These are phyloP conservation scores for Harpalus rubripes DNA, from an alignment of 2,888 invertebrate genomes.

Conservation along the genomic window DNA sequence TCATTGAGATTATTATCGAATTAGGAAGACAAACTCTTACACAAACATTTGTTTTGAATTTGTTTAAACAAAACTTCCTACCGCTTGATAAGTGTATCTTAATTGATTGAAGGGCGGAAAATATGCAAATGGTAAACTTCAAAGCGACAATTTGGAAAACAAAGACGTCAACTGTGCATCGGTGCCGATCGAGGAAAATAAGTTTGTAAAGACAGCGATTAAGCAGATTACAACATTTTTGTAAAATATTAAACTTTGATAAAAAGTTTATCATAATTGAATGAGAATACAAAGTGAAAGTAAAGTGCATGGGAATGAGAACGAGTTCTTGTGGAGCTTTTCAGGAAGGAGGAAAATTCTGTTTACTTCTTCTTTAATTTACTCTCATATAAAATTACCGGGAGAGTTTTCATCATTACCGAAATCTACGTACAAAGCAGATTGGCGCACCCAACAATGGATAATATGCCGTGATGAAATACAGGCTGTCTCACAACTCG, in stretches of 20 bases:
- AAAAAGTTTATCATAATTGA: constrained; percentile 64
- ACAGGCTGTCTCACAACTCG: no score
- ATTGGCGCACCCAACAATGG: no score
- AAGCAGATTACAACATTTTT: constrained; percentile 60
- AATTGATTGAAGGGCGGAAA: constrained; percentile 45
- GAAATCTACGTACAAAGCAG: no score
- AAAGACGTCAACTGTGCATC: constrained; percentile 43
- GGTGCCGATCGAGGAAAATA: constrained; percentile 26
- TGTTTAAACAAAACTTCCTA: constrained; percentile 20
- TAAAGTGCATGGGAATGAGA: constrained; percentile 46
- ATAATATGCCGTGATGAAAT: no score
- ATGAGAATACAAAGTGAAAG: constrained; percentile 61
- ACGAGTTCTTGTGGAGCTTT: not conserved
- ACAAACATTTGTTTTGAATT: constrained; percentile 40
- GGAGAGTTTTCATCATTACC: not conserved
- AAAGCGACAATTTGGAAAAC: constrained; percentile 57
- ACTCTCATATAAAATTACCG: not conserved
- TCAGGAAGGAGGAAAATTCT: not conserved
- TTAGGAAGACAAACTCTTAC: constrained; percentile 11
- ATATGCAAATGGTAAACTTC: constrained; percentile 53
- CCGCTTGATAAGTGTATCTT: constrained; percentile 26
- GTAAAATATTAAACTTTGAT: constrained; percentile 61
- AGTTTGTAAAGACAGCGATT: constrained; percentile 58
- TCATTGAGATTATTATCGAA: not conserved
- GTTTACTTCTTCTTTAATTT: constrained; percentile 14